Evolutionary conservation across 2,113 vertebrate genomes (phyloP).

Genomic region (Protomyctophum bolini): DNA sequence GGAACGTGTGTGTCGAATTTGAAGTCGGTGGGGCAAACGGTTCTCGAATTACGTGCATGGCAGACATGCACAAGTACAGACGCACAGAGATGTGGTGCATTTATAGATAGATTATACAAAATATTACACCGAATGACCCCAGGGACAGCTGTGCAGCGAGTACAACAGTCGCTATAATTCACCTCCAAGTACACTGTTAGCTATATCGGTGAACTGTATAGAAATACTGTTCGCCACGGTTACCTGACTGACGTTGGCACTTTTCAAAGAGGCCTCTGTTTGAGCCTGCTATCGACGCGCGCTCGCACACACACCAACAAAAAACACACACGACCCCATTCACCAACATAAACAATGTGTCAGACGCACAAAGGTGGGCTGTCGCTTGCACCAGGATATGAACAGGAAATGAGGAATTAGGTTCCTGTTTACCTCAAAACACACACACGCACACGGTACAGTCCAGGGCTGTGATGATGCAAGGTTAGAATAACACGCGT

Average conservation of each 20-base stretch:
- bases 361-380: constrained; percentile 50
- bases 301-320: constrained; percentile 17
- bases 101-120: background rate
- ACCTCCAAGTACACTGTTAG: background rate
- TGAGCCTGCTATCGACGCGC: constrained; percentile 8
- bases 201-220: background rate
- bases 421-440: constrained; percentile 72
- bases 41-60: no score
- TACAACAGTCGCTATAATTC: background rate
- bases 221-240: constrained; percentile 14
- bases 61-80: no score
- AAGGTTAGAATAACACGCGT: constrained; percentile 63
- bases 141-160: background rate
- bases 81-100: no score
- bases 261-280: constrained; percentile 38
- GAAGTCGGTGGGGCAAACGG: no score
- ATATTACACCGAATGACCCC: no score
- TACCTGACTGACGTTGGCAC: constrained; percentile 19
- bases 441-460: constrained; percentile 24
- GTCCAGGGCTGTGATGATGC: constrained; percentile 50
- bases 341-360: constrained; percentile 53
- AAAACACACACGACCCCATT: constrained; percentile 16
- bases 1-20: background rate
- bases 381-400: constrained; percentile 54
- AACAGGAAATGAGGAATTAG: constrained; percentile 73